Conservation (phyloP, 2,797 vertebrate genomes). For the Myiotriccus ornatus region DNA sequence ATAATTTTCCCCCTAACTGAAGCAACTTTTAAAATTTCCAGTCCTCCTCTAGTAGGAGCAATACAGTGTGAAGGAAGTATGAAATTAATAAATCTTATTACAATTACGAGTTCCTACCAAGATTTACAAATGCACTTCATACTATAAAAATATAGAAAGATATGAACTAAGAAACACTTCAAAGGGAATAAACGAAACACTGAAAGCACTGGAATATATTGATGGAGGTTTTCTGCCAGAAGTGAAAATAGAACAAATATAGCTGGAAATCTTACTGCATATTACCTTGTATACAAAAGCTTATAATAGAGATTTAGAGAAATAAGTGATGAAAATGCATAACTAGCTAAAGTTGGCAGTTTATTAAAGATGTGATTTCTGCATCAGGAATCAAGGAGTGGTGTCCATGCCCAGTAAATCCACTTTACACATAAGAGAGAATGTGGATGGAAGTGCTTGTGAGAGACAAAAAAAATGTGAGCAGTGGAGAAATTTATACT, state of each 20-base stretch:
- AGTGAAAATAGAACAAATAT: not conserved
- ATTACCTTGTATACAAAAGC: not conserved
- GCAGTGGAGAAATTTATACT: not conserved
- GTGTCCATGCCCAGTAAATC: not conserved
- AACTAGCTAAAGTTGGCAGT: not conserved
- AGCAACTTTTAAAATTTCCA: not conserved
- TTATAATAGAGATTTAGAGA: not conserved
- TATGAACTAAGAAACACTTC: not conserved
- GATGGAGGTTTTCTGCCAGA: not conserved
- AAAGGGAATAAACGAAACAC: not conserved
- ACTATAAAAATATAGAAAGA: not conserved
- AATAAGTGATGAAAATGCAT: not conserved
- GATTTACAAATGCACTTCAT: not conserved
- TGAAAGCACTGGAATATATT: not conserved
- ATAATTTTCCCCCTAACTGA: not conserved
- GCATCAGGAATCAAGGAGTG: not conserved
- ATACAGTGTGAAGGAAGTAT: not conserved
- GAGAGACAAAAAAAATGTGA: not conserved
- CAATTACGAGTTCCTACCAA: not conserved
- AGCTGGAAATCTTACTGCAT: not conserved
- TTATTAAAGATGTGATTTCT: not conserved
- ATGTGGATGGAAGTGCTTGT: not conserved
- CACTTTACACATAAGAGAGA: not conserved
- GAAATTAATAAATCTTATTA: not conserved
- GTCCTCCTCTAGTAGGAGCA: not conserved